A percentile compares a stretch with the other conserved stretches of the same genome.
These are phyloP conservation scores for Macrostomum lignano DNA, from an alignment of 1,140 invertebrate species.

Conservation along the genomic window DNA sequence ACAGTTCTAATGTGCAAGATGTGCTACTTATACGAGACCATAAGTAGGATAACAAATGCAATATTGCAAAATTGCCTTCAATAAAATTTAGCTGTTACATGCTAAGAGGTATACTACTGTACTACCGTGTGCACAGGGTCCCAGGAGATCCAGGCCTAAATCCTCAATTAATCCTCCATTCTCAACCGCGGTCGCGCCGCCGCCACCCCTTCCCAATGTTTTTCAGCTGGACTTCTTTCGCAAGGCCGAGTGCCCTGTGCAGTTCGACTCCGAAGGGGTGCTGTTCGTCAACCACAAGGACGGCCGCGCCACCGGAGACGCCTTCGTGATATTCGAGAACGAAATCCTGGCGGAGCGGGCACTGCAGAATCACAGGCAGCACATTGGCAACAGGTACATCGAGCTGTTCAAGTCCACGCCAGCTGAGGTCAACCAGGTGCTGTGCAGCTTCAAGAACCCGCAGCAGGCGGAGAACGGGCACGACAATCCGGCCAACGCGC, in stretches of 20 bases:
- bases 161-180: no score
- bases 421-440: constrained; percentile 88
- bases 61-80: no score
- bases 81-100: no score
- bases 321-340: constrained; percentile 64
- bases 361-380: constrained; percentile 67
- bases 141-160: no score
- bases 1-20: no score
- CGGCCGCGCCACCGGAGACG: constrained; percentile 79
- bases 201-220: no score
- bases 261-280: constrained; percentile 65
- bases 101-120: no score
- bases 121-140: no score
- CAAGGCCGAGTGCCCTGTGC: constrained; percentile 47
- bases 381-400: constrained; percentile 81
- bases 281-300: constrained; percentile 83
- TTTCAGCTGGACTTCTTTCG: constrained; percentile 73
- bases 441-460: neutral
- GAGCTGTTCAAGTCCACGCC: constrained; percentile 88
- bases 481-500: constrained; percentile 11
- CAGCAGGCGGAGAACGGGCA: neutral
- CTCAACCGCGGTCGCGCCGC: no score
- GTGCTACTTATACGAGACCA: no score
- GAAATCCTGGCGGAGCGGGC: constrained; percentile 65
- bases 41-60: no score